Conservation (phyloP, 2,113 vertebrate species). For the Pseudorectes ferrugineus region DNA sequence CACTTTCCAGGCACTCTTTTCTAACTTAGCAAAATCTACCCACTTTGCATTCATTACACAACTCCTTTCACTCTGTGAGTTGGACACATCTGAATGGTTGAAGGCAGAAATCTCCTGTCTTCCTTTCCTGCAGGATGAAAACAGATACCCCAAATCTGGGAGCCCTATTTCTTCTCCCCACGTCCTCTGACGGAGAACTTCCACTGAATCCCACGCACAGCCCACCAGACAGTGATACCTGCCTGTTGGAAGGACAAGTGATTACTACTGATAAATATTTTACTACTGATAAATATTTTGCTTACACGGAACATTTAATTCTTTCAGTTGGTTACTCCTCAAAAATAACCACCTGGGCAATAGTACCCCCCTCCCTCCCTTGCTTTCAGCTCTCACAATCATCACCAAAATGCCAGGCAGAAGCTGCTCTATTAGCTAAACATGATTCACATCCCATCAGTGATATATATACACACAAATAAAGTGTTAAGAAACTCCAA, state of each 20-base stretch:
- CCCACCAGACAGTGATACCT: not conserved
- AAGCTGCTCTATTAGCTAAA: not conserved
- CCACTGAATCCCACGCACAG: not conserved
- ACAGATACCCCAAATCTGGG: not conserved
- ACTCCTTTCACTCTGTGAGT: not conserved
- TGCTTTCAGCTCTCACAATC: not conserved
- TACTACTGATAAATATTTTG: not conserved
- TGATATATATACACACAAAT: not conserved
- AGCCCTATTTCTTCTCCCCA: not conserved
- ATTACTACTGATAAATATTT: not conserved
- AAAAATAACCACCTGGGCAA: not conserved
- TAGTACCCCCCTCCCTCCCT: not conserved
- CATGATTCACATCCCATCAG: not conserved
- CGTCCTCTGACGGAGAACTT: not conserved
- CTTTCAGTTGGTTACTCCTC: not conserved
- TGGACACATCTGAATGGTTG: not conserved
- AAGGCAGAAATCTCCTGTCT: not conserved
- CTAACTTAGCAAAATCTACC: not conserved
- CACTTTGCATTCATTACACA: not conserved
- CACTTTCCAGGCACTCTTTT: not conserved
- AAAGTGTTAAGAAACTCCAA: not conserved
- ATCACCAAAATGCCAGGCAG: not conserved
- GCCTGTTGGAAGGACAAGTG: not conserved
- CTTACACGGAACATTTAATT: not conserved
- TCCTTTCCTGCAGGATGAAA: not conserved